These are phyloP conservation scores for Sternarchorhynchus goeldii DNA, from an alignment of 2,797 vertebrate genomes.

Conservation along the genomic window DNA sequence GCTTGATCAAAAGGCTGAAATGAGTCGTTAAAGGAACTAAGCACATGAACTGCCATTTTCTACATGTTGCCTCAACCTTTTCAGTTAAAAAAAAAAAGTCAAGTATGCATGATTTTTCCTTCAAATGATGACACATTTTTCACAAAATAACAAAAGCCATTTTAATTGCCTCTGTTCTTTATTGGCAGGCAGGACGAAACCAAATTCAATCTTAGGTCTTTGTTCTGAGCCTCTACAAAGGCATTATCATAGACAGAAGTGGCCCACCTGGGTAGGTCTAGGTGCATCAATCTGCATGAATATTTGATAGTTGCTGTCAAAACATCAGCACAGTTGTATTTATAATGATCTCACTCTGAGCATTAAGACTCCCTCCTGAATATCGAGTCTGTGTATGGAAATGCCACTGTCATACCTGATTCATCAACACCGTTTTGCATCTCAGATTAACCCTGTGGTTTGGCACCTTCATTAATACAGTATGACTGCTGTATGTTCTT, in stretches of 20 bases:
- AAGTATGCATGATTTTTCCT: slow-evolving; percentile 5
- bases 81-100: slow-evolving; percentile 1
- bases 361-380: slow-evolving; percentile 64
- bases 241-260: slow-evolving; percentile 62
- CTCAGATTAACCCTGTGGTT: slow-evolving; percentile 28
- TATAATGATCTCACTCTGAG: slow-evolving; percentile 72
- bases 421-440: slow-evolving; percentile 62
- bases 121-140: slow-evolving; percentile 41
- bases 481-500: slow-evolving; percentile 36
- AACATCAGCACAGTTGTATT: slow-evolving; percentile 72
- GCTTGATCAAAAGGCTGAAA: slow-evolving; percentile 38
- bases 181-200: not conserved
- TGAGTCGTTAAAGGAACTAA: slow-evolving; percentile 41
- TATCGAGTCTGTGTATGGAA: slow-evolving; percentile 69
- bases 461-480: slow-evolving; percentile 30
- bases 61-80: slow-evolving; percentile 32
- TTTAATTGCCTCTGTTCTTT: slow-evolving; percentile 41
- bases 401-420: slow-evolving; percentile 69
- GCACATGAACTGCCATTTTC: slow-evolving; percentile 29
- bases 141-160: slow-evolving; percentile 43
- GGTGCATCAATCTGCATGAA: slow-evolving; percentile 77
- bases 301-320: slow-evolving; percentile 76
- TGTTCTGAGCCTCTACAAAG: slow-evolving; percentile 59
- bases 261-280: slow-evolving; percentile 51
- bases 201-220: slow-evolving; percentile 62